Evolutionary conservation across 2,113 vertebrate species (phyloP).

Genomic region (Serinus canaria): DNA sequence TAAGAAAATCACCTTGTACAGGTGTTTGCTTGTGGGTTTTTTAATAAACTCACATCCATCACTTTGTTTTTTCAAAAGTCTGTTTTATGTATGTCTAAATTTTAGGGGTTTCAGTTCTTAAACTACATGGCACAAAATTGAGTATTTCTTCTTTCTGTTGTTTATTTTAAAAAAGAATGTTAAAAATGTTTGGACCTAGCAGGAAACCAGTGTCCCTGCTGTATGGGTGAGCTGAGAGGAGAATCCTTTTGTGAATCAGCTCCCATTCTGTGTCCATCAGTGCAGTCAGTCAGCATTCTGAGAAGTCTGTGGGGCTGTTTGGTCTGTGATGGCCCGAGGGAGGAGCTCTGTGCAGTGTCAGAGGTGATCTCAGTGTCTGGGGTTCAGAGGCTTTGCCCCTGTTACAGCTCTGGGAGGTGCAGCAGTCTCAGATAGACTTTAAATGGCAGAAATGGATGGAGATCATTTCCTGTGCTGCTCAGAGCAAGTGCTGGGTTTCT

Average conservation of each 20-base stretch:
- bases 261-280: not conserved
- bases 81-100: not conserved
- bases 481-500: not conserved
- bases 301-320: not conserved
- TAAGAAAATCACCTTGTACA: not conserved
- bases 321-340: not conserved
- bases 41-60: not conserved
- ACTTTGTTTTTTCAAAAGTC: not conserved
- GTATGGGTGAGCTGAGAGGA: not conserved
- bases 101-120: not conserved
- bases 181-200: not conserved
- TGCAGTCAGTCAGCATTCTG: not conserved
- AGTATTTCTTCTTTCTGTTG: not conserved
- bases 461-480: not conserved
- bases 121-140: not conserved
- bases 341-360: not conserved
- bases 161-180: not conserved
- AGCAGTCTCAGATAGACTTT: not conserved
- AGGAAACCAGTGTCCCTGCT: not conserved
- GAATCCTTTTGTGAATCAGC: not conserved
- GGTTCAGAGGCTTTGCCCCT: not conserved
- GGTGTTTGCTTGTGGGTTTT: not conserved
- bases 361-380: not conserved
- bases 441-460: not conserved
- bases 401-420: not conserved